Evolutionary conservation across 2,888 invertebrate species (phyloP).

Genomic region (Ophraella communa): DNA sequence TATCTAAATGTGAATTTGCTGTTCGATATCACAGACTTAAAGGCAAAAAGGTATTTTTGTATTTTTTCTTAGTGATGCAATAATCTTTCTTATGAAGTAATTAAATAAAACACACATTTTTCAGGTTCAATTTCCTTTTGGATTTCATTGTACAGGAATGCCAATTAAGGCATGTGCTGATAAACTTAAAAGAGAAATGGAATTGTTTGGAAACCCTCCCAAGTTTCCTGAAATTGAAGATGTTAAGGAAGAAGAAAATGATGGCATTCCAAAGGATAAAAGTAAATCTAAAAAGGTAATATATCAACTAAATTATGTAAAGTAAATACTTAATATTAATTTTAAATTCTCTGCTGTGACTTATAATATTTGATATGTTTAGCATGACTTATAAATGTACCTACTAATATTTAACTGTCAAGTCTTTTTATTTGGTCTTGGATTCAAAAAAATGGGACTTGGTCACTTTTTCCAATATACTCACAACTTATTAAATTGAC

Average conservation of each 20-base stretch:
- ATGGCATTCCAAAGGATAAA: constrained; percentile 78
- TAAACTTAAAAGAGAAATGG: constrained; percentile 93
- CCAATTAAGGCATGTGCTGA: constrained; percentile 99
- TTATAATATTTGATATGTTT: background rate
- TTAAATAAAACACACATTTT: background rate
- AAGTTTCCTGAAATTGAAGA: constrained; percentile 75
- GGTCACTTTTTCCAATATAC: too few relatives aligned
- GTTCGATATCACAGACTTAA: constrained; percentile 89
- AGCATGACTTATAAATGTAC: too few relatives aligned
- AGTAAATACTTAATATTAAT: too few relatives aligned
- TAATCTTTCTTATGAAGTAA: background rate
- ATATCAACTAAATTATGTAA: background rate
- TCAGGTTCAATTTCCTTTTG: constrained; percentile 91
- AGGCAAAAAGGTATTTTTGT: constrained; percentile 70
- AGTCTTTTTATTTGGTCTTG: too few relatives aligned
- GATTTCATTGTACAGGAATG: constrained; percentile 99
- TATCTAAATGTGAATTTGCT: constrained; percentile 98
- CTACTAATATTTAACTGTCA: too few relatives aligned
- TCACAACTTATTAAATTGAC: too few relatives aligned
- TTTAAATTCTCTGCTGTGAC: background rate
- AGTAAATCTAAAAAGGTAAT: constrained; percentile 85
- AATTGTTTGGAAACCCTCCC: constrained; percentile 91
- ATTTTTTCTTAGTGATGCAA: background rate
- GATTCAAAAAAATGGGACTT: too few relatives aligned
- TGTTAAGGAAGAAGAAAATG: constrained; percentile 62